These are phyloP conservation scores for Philopedon plagiatum DNA, from an alignment of 2,888 invertebrate genomes.

Conservation along the genomic window DNA sequence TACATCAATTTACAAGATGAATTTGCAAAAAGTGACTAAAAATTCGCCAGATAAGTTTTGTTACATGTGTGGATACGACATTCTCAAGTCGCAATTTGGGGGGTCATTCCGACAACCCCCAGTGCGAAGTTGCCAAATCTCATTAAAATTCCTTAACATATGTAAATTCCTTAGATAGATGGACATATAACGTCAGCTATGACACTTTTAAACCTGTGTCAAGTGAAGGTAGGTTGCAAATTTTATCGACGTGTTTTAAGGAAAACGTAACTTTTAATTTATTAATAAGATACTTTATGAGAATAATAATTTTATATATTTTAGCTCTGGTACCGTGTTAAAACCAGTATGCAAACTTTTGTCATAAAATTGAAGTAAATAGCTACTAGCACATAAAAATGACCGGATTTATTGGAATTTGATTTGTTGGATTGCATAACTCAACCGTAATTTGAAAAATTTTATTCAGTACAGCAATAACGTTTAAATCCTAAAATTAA, in stretches of 20 bases:
- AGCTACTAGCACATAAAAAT: slow-evolving; percentile 1
- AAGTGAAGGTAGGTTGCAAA: too few relatives aligned
- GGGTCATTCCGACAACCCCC: too few relatives aligned
- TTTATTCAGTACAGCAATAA: neutral
- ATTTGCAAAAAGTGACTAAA: too few relatives aligned
- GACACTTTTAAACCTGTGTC: too few relatives aligned
- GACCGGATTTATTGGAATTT: neutral
- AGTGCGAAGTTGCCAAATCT: too few relatives aligned
- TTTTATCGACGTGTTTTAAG: neutral
- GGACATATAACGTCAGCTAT: too few relatives aligned
- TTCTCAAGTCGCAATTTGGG: too few relatives aligned
- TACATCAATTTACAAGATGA: too few relatives aligned
- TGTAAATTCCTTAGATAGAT: too few relatives aligned
- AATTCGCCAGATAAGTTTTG: too few relatives aligned
- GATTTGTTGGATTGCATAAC: neutral
- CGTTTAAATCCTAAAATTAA: neutral
- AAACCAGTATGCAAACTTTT: slow-evolving; percentile 12
- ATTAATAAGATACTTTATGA: slow-evolving; percentile 6
- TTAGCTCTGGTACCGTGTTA: neutral
- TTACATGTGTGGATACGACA: too few relatives aligned
- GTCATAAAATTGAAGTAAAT: slow-evolving; percentile 11
- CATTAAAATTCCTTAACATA: too few relatives aligned
- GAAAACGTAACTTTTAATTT: neutral
- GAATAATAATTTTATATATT: neutral
- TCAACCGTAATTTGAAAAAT: neutral